Base-by-base conservation (phyloP, 2,888 invertebrate species). In the Netelia inedita region DNA sequence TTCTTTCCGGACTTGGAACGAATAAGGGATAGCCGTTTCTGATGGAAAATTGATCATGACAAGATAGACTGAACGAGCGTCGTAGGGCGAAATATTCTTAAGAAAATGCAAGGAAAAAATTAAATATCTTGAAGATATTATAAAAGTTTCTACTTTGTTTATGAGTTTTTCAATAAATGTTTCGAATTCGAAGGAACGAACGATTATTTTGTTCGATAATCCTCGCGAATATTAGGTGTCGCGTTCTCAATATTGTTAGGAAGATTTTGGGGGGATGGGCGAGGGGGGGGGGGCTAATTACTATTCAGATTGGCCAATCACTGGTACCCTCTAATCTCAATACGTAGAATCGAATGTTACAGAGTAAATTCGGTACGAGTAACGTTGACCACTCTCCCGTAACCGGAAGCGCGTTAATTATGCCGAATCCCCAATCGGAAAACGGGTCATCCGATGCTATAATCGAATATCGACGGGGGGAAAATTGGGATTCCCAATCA, bases 321-420 rank as follows among this genome's bases (percentile, higher is more conserved):
- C 65, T 19, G 71, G 16, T 1, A 11, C 14, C n/a, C 23, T 10
- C 2, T 43, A 82, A 65, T 59, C 19, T 19, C 10, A 11, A 75
- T 2, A 21, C 35, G 35, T 8, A 16, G 35, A 11, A 55, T 66
- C 53, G 66, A 57, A 23, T 35, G 21, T 59, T 11, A 14, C 21
- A 35, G 50, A 19, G 46, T 61, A 23, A 14, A 28, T 61, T 23
- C 3, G 57, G 19, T n/a, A 19, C 50, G 35, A 46, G 55, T 63
- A 57, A 59, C 73, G 35, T 43, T 63, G 72, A 72, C 72, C 72
- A 79, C 57, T 78, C 61, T 71, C 66, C 61, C 57, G 55, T 55
- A 79, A 75, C 71, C 71, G 75, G 79, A 82, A 85, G 23, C 72
- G 50, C 79, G 82, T 85, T 82, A 85, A 85, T 85, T 85, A 82